Evolutionary conservation across 2,113 vertebrate genomes (phyloP).

Genomic region (Barnardius zonarius): DNA sequence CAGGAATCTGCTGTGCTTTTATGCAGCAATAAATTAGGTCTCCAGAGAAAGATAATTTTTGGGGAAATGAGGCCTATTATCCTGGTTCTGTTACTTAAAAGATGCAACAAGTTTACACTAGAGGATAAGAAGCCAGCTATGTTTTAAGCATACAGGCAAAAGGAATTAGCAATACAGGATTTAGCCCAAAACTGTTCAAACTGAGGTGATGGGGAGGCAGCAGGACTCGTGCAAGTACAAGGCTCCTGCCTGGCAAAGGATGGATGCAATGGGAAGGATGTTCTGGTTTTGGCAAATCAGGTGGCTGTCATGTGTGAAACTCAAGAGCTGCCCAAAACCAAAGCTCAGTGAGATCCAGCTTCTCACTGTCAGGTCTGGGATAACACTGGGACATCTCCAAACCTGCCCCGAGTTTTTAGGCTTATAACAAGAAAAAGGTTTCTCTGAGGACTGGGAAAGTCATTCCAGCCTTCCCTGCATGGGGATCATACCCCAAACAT

Average conservation of each 20-base stretch:
- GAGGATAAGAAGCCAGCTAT: not conserved
- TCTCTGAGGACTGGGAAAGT: accelerated
- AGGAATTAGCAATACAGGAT: not conserved
- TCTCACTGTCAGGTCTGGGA: not conserved
- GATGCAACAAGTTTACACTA: not conserved
- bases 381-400: not conserved
- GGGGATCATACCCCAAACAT: not conserved
- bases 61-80: not conserved
- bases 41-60: not conserved
- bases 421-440: not conserved
- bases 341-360: not conserved
- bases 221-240: not conserved
- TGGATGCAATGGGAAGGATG: not conserved
- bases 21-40: not conserved
- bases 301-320: not conserved
- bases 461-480: not conserved
- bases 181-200: not conserved
- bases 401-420: not conserved
- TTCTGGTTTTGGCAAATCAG: not conserved
- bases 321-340: not conserved
- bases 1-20: not conserved
- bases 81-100: not conserved
- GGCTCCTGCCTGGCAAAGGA: not conserved
- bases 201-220: not conserved
- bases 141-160: not conserved